Evolutionary conservation across 2,888 invertebrate genomes (phyloP).

Genomic region (Ophraella communa): DNA sequence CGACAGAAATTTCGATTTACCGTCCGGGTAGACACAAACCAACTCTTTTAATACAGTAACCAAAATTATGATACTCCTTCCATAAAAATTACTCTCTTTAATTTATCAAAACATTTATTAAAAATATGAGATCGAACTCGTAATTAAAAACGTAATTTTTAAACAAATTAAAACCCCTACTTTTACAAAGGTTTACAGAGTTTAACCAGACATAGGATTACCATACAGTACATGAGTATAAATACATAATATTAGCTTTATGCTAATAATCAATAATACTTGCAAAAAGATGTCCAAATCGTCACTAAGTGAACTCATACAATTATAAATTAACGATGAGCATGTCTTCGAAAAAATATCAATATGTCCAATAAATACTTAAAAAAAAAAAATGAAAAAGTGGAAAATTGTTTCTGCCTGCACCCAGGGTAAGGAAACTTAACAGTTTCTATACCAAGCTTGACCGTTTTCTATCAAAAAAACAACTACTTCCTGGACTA

Average conservation of each 20-base stretch:
- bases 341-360: background rate
- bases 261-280: slow-evolving; percentile 1
- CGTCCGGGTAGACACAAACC: too few relatives aligned
- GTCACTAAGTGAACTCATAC: background rate
- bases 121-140: background rate
- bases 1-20: background rate
- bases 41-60: too few relatives aligned
- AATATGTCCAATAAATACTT: background rate
- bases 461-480: too few relatives aligned
- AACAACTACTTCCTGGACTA: too few relatives aligned
- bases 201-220: background rate
- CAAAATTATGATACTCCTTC: too few relatives aligned
- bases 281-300: slow-evolving; percentile 5
- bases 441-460: too few relatives aligned
- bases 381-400: too few relatives aligned
- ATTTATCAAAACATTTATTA: background rate
- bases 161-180: background rate
- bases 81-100: too few relatives aligned
- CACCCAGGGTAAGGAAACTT: too few relatives aligned
- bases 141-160: background rate
- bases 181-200: background rate
- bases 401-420: too few relatives aligned
- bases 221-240: background rate
- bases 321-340: background rate
- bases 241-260: background rate